A percentile compares a stretch with the other conserved stretches of the same genome.
Conservation (phyloP, 2,888 invertebrate species). For the Alsophila aescularia region DNA sequence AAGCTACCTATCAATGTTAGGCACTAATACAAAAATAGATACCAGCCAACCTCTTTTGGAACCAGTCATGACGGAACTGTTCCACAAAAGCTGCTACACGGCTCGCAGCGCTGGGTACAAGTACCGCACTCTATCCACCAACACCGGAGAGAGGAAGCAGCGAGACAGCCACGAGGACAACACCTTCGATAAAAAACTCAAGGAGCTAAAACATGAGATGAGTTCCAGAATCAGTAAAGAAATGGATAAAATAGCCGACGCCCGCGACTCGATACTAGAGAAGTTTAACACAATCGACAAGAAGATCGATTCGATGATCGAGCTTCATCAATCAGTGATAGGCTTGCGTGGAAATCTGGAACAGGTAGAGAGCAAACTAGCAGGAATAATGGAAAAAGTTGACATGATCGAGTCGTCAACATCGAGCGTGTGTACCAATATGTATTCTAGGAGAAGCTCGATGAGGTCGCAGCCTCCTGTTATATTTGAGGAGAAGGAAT, state of each 20-base stretch:
- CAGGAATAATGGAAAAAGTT: slow-evolving; percentile 51
- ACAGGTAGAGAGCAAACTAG: slow-evolving; percentile 46
- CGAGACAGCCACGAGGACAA: slow-evolving; percentile 50
- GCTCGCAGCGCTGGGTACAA: slow-evolving; percentile 70
- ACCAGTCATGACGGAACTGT: slow-evolving; percentile 59
- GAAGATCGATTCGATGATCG: slow-evolving; percentile 64
- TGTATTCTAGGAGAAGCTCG: slow-evolving; percentile 45
- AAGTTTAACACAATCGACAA: slow-evolving; percentile 60
- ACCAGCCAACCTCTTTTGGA: too few species aligned
- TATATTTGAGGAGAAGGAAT: slow-evolving; percentile 43
- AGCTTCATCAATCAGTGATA: slow-evolving; percentile 56
- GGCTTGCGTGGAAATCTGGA: slow-evolving; percentile 53
- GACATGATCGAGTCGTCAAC: slow-evolving; percentile 51
- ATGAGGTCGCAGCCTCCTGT: slow-evolving; percentile 35
- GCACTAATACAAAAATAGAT: too few species aligned
- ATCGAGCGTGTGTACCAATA: slow-evolving; percentile 39
- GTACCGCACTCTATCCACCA: slow-evolving; percentile 70
- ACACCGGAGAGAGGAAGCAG: slow-evolving; percentile 60
- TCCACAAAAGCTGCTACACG: slow-evolving; percentile 69
- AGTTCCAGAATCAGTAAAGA: slow-evolving; percentile 54
- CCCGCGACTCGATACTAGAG: slow-evolving; percentile 54
- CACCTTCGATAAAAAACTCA: slow-evolving; percentile 60
- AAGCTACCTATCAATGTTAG: too few species aligned
- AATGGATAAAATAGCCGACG: slow-evolving; percentile 46
- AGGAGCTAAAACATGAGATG: slow-evolving; percentile 62